A percentile compares a stretch with the other conserved stretches of the same genome.
Conservation (phyloP, 2,797 vertebrate genomes). For the Onychomys leucogaster region DNA sequence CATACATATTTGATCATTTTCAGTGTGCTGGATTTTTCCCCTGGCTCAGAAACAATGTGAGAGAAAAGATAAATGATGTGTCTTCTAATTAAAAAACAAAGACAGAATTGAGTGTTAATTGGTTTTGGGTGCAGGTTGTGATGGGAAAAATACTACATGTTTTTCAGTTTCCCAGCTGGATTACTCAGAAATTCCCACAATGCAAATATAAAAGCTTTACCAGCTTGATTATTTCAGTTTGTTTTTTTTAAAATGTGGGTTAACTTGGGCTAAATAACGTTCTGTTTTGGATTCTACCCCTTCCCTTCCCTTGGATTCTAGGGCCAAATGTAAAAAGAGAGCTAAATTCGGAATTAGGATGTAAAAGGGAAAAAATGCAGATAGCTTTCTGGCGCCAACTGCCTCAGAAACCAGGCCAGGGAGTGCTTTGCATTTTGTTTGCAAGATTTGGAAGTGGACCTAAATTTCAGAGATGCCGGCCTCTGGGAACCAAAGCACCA, state of each 20-base stretch:
- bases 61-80: conserved; percentile 75
- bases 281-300: conserved; percentile 65
- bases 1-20: conserved; percentile 82
- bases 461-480: conserved; percentile 90
- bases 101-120: conserved; percentile 59
- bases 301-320: conserved; percentile 70
- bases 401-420: conserved; percentile 80
- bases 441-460: conserved; percentile 87
- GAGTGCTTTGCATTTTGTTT: conserved; percentile 86
- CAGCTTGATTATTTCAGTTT: conserved; percentile 59
- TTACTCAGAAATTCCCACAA: conserved; percentile 69
- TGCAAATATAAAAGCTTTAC: conserved; percentile 70
- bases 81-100: conserved; percentile 36
- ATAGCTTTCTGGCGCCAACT: conserved; percentile 85
- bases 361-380: conserved; percentile 87
- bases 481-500: conserved; percentile 87
- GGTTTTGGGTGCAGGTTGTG: not conserved
- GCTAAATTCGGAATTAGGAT: conserved; percentile 86
- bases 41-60: conserved; percentile 71
- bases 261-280: conserved; percentile 76
- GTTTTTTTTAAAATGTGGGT: conserved; percentile 63
- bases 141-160: conserved; percentile 44
- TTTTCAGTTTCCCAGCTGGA: conserved; percentile 63
- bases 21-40: conserved; percentile 70
- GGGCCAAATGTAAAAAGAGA: conserved; percentile 83